Evolutionary conservation across 2,888 invertebrate genomes (phyloP), one percentile per base, ranked within the genome.

Genomic region (Calliphora vomitoria): DNA sequence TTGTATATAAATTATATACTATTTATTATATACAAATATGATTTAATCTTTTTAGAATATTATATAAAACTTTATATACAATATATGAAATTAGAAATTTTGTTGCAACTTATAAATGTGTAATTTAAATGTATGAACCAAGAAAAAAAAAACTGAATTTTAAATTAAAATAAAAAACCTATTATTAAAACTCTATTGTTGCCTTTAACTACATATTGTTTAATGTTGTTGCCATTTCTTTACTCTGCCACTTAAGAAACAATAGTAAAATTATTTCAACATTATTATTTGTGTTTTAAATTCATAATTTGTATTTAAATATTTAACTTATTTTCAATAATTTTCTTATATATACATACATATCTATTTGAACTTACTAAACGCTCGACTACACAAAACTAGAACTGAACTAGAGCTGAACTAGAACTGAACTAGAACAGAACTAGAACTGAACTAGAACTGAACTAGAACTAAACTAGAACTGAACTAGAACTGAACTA

Each of bases 101-200:
- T 53, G 31, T 81, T 81, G 25, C 72, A 72, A 55, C 41, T 64
- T 35, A 55, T 72, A 64, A 55, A 53, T 64, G 81, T 72, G 31
- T 55, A 64, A 53, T 35, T 55, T 55, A 55, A 41, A 35, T 64
- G 47, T 50, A 31, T 75, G 6, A 69, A 69, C 10, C 4, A 60
- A 31, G 8, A 20, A 55, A 55, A 20, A 58, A 58, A n/a, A 50
- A 71, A 50, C n/a, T 18, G n/a, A 35, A 53, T 50, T 18, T 44
- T 13, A 60, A 60, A 75, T 53, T 38, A 4, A 62, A 47, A 50
- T 11, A 69, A 62, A 53, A 11, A 50, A 15, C 18, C n/a, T 58
- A 18, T 31, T 69, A 60, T 50, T 8, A 69, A 60, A 82, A 82
- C 68, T 75, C 50, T 82, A 60, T 69, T 69, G 25, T 38, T 78